Percentiles rank a stretch among this genome's conserved stretches.
Conservation (phyloP, 2,888 invertebrate species). For the Orgyia antiqua region DNA sequence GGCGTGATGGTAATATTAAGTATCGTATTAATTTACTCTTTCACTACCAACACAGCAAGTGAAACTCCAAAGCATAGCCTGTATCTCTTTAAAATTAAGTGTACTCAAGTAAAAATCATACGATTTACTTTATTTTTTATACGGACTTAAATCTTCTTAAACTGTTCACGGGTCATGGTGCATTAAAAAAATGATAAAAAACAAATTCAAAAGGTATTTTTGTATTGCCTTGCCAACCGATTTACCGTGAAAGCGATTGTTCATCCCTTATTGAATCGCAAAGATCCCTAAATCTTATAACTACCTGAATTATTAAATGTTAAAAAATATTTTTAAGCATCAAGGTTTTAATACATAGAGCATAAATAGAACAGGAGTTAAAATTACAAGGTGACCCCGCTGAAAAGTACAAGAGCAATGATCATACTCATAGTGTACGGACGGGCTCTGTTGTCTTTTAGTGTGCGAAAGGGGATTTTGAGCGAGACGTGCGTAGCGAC, state of each 20-base stretch:
- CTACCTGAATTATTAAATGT: conserved; percentile 42
- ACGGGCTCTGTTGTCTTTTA: too few species aligned
- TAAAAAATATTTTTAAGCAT: conserved; percentile 35
- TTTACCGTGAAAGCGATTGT: conserved; percentile 65
- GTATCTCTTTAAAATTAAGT: too few species aligned
- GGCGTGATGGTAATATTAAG: too few species aligned
- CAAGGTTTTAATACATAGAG: conserved; percentile 34
- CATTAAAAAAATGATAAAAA: conserved; percentile 31
- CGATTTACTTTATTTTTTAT: conserved; percentile 24
- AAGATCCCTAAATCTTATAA: conserved; percentile 27
- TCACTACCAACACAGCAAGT: too few species aligned
- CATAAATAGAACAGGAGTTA: too few species aligned
- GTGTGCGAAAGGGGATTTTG: too few species aligned
- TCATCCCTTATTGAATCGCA: conserved; percentile 45
- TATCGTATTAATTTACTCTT: too few species aligned
- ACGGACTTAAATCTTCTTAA: conserved; percentile 33
- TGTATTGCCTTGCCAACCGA: conserved; percentile 45
- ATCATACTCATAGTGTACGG: too few species aligned
- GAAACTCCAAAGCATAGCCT: too few species aligned
- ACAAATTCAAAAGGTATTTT: conserved; percentile 50
- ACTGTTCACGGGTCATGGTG: conserved; percentile 40
- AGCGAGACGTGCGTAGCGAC: too few species aligned
- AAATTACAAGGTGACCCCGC: too few species aligned
- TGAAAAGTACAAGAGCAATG: too few species aligned
- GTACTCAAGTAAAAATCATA: conserved; percentile 32